Evolutionary conservation across 23 tunicate species (phyloP), one percentile per base, ranked within the genome.

Genomic region (Aplidium turbinatum): DNA sequence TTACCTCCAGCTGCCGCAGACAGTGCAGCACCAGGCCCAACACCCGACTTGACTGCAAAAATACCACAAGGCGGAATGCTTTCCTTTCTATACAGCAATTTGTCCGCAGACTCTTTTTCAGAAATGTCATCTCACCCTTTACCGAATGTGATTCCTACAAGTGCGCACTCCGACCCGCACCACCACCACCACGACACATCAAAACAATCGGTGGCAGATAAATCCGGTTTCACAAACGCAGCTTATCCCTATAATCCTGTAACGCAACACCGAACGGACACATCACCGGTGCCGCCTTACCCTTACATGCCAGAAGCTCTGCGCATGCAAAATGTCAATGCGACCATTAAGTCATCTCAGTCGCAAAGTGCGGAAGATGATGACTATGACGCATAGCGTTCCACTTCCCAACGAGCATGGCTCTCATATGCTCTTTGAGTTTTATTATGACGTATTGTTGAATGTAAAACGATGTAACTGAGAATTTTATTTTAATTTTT

Each of bases 31-130:
- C 9, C 72, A 27, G 35, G 22, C 6, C 0, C 27, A 19, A 13
- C 77, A 32, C 35, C 34, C 33, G 68, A 55, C 68, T 35, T 57
- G 0, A 22, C 22, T 57, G 42, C 54, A 4, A 31, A 61, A 2
- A 38, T 47, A 27, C 93, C 84, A 5, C 57, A 65, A 52, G 93
- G 83, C 13, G 78, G 93, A 28, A 86, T 86, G 93, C 39, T 86
- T 25, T 61, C 75, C 1, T 64, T 86, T 61, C 38, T 86, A 24
- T 78, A 86, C 80, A 86, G 93, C 52, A 53, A 74, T 34, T 61
- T 23, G 9, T 57, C 80, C 5, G 75, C 66, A 3, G 83, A 78
- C 22, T 31, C 57, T 4, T 16, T 5, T n/a, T n/a, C n/a, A n/a
- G n/a, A n/a, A n/a, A n/a, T n/a, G n/a, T n/a, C n/a, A n/a, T n/a